Base-by-base conservation (phyloP, 2,113 vertebrate genomes). In the Aythya baeri region DNA sequence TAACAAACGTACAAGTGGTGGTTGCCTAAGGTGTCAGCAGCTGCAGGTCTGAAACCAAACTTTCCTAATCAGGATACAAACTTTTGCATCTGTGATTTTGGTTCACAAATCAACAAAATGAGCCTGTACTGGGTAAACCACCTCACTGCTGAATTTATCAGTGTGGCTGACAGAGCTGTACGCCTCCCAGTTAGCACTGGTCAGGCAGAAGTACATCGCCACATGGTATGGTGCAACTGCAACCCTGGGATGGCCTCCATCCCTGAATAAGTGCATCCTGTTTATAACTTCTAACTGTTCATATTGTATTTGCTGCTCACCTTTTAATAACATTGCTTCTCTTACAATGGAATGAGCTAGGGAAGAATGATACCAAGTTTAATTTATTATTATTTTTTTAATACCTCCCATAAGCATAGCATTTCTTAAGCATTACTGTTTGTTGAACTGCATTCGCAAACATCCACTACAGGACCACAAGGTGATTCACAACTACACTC, bases 401-500 rank as follows among this genome's bases (percentile, higher is more conserved):
- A 85, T 78, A 92, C 55, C 20, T 90, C 75, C 86, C 57, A 88
- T 26, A 78, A 89, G 44, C 31, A 66, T 3, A 38, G 41, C 27
- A 79, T 76, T 66, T 58, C 68, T 94, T 96, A 80, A 91, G 88
- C 16, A 1, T 29, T 75, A 76, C 49, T 49, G 13, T 81, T 91
- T 84, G 76, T 80, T 88, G 73, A 93, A 82, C 68, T 80, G 86
- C 41, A n/a, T 81, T 70, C 71, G 65, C 62, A 83, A 93, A 32
- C 55, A 93, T 84, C 36, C 34, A 16, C n/a, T 85, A 41, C 71
- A 78, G 83, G 73, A 68, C 58, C 8, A 20, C n/a, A 77, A 93
- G 89, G 58, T 95, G 68, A 70, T 83, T 91, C 52, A 62, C 52
- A 86, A 75, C 68, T 86, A 74, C 86, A 76, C 49, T 92, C 81